Evolutionary conservation across 2,797 vertebrate genomes (phyloP), one percentile per base, ranked within the genome.

Genomic region (Acanthis flammea): DNA sequence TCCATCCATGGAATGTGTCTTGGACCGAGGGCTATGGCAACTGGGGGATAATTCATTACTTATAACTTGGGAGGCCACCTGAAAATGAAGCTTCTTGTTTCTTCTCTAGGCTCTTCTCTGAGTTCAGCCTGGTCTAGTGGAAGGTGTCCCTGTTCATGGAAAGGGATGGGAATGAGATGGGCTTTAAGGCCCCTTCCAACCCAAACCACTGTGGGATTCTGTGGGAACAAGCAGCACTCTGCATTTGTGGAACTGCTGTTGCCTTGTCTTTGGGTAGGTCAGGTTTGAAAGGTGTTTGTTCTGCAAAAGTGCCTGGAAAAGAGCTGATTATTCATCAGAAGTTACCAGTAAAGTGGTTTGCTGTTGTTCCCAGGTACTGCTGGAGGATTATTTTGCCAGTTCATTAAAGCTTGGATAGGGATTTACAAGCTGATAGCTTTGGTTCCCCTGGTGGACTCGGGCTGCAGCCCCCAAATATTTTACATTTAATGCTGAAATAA

Each of bases 141-240:
- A 35, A 47, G 9, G 25, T 61, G 8, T 41, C 62, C 19, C 45
- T 67, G 53, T 21, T 47, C 30, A 13, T 35, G 41, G 41, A 42
- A 62, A 8, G 63, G 21, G 14, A 3, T 42, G 57, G 62, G 42
- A 68, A 7, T n/a, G 51, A n/a, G 37, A 17, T 61, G 77, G 48
- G 6, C 35, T 61, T 42, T 31, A 47, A 41, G 14, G 21, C 19
- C 15, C 30, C 22, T 74, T 81, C 31, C 47, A 54, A 2, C 27
- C 2, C 35, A 37, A 48, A 37, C 54, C 27, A 6, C n/a, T 37
- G 22, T 42, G 55, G 48, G 35, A 48, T 24, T 75, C 55, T 37
- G 0, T 18, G 35, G 48, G 31, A 54, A 16, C 5, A 57, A 27
- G 21, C 14, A 1, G 33, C 24, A 4, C 57, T 35, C 19, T 1